phyloP scores from a whole-genome alignment of 2,888 invertebrate species.

The Archips xylosteana region DNA sequence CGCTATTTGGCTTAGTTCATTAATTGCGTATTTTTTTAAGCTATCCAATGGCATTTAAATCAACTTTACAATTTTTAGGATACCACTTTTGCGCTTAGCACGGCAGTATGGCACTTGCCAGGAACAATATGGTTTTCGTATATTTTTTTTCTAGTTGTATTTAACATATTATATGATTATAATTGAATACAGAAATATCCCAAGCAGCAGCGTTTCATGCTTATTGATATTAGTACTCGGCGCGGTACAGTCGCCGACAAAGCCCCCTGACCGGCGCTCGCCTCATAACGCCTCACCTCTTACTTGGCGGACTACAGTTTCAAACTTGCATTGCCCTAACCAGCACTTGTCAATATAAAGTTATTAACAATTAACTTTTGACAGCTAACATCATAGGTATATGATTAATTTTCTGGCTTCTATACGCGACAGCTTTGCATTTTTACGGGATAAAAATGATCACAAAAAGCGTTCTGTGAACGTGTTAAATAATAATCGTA shows the following conservation, averaged over 20 bases:
- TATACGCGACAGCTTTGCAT: too few relatives aligned
- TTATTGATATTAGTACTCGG: conserved; percentile 67
- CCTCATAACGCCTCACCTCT: conserved; percentile 46
- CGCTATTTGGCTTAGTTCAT: too few relatives aligned
- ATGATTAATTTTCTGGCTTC: background rate
- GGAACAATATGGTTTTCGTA: too few relatives aligned
- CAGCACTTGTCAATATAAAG: background rate
- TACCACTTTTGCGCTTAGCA: too few relatives aligned
- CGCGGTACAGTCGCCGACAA: conserved; percentile 68
- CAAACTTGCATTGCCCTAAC: background rate
- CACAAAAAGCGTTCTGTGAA: background rate
- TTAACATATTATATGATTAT: background rate
- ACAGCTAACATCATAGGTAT: background rate
- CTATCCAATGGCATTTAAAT: too few relatives aligned
- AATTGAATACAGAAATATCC: conserved; percentile 53
- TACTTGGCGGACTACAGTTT: conserved; percentile 9
- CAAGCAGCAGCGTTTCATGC: conserved; percentile 68
- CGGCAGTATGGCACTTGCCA: background rate
- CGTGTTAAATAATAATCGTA: background rate
- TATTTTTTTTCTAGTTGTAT: too few relatives aligned
- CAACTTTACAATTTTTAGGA: too few relatives aligned
- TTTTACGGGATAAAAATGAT: background rate
- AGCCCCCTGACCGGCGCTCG: conserved; percentile 71
- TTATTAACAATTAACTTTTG: background rate
- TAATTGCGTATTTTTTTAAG: too few relatives aligned